A percentile compares a stretch with the other conserved stretches of the same genome.
Evolutionary conservation across 1,140 invertebrate species (phyloP).

Genomic region (Adoxophyes honmai): DNA sequence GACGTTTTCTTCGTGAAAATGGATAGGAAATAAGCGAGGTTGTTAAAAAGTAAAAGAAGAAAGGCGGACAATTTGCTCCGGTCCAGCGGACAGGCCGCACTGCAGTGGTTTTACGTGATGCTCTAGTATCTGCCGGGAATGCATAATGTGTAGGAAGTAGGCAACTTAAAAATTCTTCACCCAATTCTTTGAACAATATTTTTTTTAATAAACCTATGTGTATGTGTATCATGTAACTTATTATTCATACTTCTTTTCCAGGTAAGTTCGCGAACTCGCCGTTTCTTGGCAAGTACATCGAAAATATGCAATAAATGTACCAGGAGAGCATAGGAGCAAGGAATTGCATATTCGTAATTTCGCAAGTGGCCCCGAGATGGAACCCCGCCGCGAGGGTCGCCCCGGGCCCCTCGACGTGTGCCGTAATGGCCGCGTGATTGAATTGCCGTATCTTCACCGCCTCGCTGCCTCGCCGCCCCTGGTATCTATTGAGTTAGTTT

Average conservation of each 20-base stretch:
- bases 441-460: conserved; percentile 56
- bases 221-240: background rate
- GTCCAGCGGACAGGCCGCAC: background rate
- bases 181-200: background rate
- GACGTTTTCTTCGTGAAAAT: too few species aligned
- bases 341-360: conserved; percentile 45
- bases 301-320: conserved; percentile 57
- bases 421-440: conserved; percentile 59
- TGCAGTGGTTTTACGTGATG: conserved; percentile 12
- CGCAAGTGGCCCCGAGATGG: conserved; percentile 27
- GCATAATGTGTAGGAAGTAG: background rate
- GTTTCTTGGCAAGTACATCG: conserved; percentile 19
- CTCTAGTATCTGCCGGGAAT: background rate
- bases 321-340: conserved; percentile 41
- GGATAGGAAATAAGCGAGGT: too few species aligned
- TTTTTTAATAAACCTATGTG: background rate
- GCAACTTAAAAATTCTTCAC: too few species aligned
- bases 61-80: background rate
- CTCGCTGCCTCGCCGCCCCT: conserved; percentile 43
- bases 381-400: conserved; percentile 20
- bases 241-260: conserved; percentile 30
- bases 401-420: conserved; percentile 24
- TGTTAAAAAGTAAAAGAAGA: background rate
- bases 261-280: conserved; percentile 34
- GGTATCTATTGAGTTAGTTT: conserved; percentile 55